These are phyloP conservation scores for Myotis vivesi DNA, from an alignment of 2,797 vertebrate genomes.

Conservation along the genomic window DNA sequence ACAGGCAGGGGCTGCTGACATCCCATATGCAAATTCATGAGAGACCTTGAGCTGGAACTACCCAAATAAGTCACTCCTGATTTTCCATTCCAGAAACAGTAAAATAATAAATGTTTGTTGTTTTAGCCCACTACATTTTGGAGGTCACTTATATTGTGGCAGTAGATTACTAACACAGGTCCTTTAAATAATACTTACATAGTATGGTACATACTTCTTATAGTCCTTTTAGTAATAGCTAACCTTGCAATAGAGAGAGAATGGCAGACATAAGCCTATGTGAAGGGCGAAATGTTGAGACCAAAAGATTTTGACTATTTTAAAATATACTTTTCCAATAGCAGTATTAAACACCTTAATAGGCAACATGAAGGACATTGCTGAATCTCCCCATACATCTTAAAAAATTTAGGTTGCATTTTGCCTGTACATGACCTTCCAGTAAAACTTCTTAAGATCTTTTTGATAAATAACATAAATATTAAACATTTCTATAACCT, in stretches of 20 bases:
- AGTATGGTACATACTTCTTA: background rate
- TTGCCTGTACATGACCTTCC: background rate
- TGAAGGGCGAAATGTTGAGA: background rate
- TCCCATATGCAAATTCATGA: background rate
- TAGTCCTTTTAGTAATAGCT: background rate
- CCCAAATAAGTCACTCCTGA: background rate
- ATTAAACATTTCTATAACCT: background rate
- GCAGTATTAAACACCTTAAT: background rate
- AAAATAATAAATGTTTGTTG: background rate
- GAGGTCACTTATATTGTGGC: background rate
- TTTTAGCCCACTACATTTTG: background rate
- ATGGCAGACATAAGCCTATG: background rate
- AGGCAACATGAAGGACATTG: background rate
- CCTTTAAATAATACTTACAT: background rate
- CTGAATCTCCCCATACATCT: background rate
- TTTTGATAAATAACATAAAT: background rate
- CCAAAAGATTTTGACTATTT: background rate
- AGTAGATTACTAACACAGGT: background rate
- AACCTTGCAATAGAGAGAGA: background rate
- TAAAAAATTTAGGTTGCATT: background rate
- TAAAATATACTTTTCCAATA: background rate
- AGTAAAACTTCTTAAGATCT: background rate
- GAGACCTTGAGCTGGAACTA: background rate
- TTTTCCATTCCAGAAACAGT: background rate
- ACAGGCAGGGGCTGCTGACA: background rate